phyloP scores from a whole-genome alignment of 2,797 vertebrate genomes.

The Leontocebus nigricollis region DNA sequence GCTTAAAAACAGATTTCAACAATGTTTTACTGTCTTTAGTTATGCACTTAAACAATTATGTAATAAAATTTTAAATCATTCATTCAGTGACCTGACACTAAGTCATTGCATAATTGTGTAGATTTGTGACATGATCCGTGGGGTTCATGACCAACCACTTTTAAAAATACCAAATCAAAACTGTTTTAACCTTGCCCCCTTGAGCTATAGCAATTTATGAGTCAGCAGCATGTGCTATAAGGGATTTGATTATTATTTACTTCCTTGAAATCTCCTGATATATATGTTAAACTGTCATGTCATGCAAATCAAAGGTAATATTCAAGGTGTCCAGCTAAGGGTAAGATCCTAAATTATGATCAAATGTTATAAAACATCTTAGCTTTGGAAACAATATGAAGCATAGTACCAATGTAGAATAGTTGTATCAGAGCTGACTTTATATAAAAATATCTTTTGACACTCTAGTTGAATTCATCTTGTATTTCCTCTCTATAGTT shows the following conservation, averaged over 20 bases:
- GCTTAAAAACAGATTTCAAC: constrained; percentile 43
- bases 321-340: neutral
- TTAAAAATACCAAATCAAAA: neutral
- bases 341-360: neutral
- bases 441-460: neutral
- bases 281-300: neutral
- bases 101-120: neutral
- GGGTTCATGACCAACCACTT: neutral
- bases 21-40: neutral
- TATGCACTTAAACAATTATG: constrained; percentile 17
- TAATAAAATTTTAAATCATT: constrained; percentile 52
- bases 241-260: constrained; percentile 26
- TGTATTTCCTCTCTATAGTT: neutral
- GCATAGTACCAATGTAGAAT: neutral
- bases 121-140: constrained; percentile 20
- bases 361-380: neutral
- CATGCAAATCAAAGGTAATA: neutral
- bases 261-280: constrained; percentile 54
- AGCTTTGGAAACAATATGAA: neutral
- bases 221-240: neutral
- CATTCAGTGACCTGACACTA: neutral
- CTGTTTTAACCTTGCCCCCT: constrained; percentile 50
- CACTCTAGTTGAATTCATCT: neutral
- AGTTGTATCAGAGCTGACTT: neutral
- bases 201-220: constrained; percentile 39